Evolutionary conservation across 2,797 vertebrate species (phyloP), one percentile per base, ranked within the genome.

Genomic region (Gymnothorax javanicus): DNA sequence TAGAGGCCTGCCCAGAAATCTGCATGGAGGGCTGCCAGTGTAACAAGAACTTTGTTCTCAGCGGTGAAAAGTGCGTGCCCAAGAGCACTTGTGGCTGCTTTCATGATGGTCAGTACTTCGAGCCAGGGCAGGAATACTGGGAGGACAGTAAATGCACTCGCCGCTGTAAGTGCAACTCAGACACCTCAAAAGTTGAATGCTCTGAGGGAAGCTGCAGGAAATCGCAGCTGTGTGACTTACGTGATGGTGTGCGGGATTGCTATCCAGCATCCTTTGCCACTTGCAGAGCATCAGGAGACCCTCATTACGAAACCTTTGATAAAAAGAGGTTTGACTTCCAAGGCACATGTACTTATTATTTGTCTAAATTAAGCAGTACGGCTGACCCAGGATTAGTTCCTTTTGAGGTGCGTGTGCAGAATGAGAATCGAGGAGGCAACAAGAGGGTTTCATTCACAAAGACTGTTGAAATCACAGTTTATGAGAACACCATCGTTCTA

Each of bases 231-330:
- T 89, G 82, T 7, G 86, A 92, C 52, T 91, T 92, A 62, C 79
- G 93, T 57, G 84, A 0, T 11, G 92, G 27, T 0, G 87, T 93
- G 62, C 91, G 86, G 88, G 11, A 0, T 86, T 82, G 86, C 90
- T 93, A 50, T 73, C 27, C 0, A 94, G 94, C 89, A 91, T 94
- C 89, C 27, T 23, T 75, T 17, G 90, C 84, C 15, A 91, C 85
- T 7, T 96, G 95, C 89, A 96, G 92, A 94, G 95, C 94, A 7
- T 92, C 91, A 75, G 94, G 95, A 2, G 94, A 96, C 64, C 95
- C 95, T 11, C 93, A 96, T 83, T 95, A 96, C 85, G 89, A 84
- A 54, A 96, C 95, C 0, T 97, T 96, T 58, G 95, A 96, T 4
- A 94, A 92, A 0, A 89, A 20, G 64, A 86, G 86, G 84, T 96